Evolutionary conservation across 1,140 invertebrate species (phyloP).

Genomic region (Hypothenemus hampei): DNA sequence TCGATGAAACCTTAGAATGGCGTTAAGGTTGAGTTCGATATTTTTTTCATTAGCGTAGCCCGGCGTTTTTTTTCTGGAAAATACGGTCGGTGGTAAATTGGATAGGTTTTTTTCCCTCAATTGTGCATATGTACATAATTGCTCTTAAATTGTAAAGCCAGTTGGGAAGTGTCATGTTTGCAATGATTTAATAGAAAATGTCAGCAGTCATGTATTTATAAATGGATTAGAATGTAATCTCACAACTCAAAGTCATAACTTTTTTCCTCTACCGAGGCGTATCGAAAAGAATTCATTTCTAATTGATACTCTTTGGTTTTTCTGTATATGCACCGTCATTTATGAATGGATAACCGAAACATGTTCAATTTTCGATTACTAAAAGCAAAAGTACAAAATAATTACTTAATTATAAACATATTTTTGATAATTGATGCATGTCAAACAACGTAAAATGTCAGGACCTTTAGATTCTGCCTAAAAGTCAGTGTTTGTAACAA

Average conservation of each 20-base stretch:
- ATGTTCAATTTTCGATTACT: too few species aligned
- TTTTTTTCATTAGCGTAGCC: neutral
- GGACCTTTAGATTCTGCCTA: neutral
- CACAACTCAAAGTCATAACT: too few species aligned
- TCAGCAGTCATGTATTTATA: neutral
- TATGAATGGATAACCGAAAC: too few species aligned
- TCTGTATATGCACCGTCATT: too few species aligned
- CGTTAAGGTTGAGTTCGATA: neutral
- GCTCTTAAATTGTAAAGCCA: neutral
- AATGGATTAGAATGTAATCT: too few species aligned
- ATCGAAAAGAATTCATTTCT: too few species aligned
- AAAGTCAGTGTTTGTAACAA: neutral
- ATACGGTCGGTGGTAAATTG: neutral
- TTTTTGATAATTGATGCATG: too few species aligned
- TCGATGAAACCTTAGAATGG: neutral
- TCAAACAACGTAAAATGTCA: too few species aligned
- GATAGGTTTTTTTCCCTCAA: neutral
- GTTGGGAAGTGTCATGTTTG: neutral
- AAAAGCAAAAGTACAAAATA: too few species aligned
- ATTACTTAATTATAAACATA: too few species aligned
- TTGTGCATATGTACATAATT: neutral
- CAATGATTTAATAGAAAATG: neutral
- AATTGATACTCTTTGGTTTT: too few species aligned
- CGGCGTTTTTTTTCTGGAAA: neutral
- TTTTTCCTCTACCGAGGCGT: too few species aligned